These are phyloP conservation scores for Barbus barbus DNA, from an alignment of 2,113 vertebrate species.

Conservation along the genomic window DNA sequence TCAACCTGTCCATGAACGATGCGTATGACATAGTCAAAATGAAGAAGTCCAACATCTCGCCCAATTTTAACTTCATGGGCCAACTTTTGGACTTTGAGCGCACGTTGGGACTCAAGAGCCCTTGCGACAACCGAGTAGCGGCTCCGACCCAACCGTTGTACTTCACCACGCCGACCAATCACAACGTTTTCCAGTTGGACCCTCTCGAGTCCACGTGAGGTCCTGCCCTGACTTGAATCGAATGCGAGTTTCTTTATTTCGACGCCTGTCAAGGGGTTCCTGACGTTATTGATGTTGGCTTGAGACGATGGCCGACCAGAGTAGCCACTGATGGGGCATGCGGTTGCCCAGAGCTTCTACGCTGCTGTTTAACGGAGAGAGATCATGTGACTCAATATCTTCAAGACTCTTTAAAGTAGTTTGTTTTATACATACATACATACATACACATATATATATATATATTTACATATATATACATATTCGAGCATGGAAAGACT, in stretches of 20 bases:
- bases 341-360: constrained; percentile 69
- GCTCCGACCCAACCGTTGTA: constrained; percentile 79
- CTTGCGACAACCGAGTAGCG: constrained; percentile 91
- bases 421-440: constrained; percentile 32
- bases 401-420: constrained; percentile 60
- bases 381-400: constrained; percentile 58
- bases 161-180: constrained; percentile 94
- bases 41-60: constrained; percentile 99
- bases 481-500: constrained; percentile 62
- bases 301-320: constrained; percentile 71
- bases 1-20: constrained; percentile 97
- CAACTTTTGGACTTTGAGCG: constrained; percentile 97
- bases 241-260: constrained; percentile 69
- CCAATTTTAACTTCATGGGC: constrained; percentile 99
- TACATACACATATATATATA: constrained; percentile 51
- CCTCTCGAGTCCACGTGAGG: constrained; percentile 95
- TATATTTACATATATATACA: constrained; percentile 20
- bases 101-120: constrained; percentile 93
- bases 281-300: constrained; percentile 74
- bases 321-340: constrained; percentile 64
- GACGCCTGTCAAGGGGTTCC: constrained; percentile 63
- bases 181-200: constrained; percentile 98
- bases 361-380: constrained; percentile 71
- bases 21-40: constrained; percentile 98
- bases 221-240: constrained; percentile 31